Percentiles rank a stretch among this genome's conserved stretches.
These are phyloP conservation scores for Taenaris catops DNA, from an alignment of 2,888 invertebrate species.

Conservation along the genomic window DNA sequence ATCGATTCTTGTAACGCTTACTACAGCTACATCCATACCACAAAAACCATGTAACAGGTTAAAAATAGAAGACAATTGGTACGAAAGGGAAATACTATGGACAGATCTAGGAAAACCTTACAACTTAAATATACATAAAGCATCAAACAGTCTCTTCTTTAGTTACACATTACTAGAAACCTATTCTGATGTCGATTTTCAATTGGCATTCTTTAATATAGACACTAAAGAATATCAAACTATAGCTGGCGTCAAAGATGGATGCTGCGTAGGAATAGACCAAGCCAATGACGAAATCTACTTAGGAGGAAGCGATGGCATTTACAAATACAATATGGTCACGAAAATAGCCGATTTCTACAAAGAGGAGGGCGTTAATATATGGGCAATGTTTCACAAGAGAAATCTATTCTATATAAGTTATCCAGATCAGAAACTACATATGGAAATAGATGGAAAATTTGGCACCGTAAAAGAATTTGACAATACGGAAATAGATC, in stretches of 20 bases:
- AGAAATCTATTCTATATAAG: constrained; percentile 51
- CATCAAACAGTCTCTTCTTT: constrained; percentile 46
- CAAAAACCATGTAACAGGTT: constrained; percentile 38
- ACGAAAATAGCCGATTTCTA: constrained; percentile 49
- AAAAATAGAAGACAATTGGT: constrained; percentile 42
- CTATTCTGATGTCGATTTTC: constrained; percentile 49
- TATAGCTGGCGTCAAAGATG: constrained; percentile 48
- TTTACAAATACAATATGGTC: constrained; percentile 50
- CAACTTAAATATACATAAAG: constrained; percentile 44
- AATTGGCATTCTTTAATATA: constrained; percentile 41
- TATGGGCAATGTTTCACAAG: constrained; percentile 49
- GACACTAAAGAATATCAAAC: constrained; percentile 38
- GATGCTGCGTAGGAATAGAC: constrained; percentile 51
- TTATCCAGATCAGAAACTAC: constrained; percentile 51
- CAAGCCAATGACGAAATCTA: constrained; percentile 44
- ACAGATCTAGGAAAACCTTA: constrained; percentile 39
- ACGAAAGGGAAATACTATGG: constrained; percentile 41
- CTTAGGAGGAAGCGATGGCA: constrained; percentile 55
- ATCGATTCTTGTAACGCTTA: constrained; percentile 2
- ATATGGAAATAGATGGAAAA: constrained; percentile 45
- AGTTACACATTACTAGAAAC: constrained; percentile 43
- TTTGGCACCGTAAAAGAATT: constrained; percentile 50
- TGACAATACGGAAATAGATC: constrained; percentile 45
- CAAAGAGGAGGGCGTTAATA: constrained; percentile 45
- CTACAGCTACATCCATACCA: constrained; percentile 18